Conservation (phyloP, 2,113 vertebrate species). For the Peucedramus taeniatus region DNA sequence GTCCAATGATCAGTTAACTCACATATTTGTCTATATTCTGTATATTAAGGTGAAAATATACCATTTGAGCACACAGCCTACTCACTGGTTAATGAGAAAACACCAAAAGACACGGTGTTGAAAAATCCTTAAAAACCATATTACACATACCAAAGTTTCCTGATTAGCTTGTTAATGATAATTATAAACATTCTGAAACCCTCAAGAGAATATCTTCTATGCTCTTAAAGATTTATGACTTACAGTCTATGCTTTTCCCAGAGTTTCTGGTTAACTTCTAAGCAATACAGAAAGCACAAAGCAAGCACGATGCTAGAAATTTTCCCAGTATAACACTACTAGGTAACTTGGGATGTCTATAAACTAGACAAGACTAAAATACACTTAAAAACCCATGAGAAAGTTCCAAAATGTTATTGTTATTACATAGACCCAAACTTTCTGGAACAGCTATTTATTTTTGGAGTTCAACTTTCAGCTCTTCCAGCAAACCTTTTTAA, state of each 20-base stretch:
- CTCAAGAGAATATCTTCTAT: neutral
- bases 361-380: neutral
- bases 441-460: neutral
- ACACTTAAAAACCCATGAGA: accelerated
- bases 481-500: neutral
- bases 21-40: neutral
- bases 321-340: neutral
- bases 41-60: neutral
- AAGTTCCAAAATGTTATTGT: neutral
- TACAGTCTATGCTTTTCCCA: neutral
- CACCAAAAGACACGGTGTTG: neutral
- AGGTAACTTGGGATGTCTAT: neutral
- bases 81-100: neutral
- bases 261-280: neutral
- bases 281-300: neutral
- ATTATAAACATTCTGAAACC: neutral
- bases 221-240: neutral
- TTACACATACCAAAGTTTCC: neutral
- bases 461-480: neutral
- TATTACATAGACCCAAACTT: neutral
- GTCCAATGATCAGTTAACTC: neutral
- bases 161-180: neutral
- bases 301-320: accelerated
- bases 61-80: neutral
- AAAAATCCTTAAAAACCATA: neutral